Percentiles rank a stretch among this genome's conserved stretches.
These are phyloP conservation scores for Petrophora chlorosata DNA, from an alignment of 2,888 invertebrate species.

Conservation along the genomic window DNA sequence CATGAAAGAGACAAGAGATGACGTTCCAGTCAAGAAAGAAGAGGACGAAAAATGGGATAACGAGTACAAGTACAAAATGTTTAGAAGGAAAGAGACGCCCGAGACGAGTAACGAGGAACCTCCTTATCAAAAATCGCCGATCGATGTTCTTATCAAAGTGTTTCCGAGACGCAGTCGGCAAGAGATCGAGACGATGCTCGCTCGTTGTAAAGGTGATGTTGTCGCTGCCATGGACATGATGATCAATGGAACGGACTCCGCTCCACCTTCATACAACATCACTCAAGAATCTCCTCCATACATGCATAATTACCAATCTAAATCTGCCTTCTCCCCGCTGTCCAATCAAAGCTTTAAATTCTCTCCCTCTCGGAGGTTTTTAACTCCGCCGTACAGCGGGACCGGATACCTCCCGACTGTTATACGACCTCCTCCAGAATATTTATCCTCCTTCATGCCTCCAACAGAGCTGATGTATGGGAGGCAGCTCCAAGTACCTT, in stretches of 20 bases:
- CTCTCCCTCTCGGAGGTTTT: conserved; percentile 89
- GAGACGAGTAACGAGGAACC: conserved; percentile 42
- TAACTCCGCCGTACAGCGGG: conserved; percentile 92
- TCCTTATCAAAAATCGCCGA: conserved; percentile 86
- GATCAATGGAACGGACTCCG: conserved; percentile 85
- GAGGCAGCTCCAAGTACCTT: conserved; percentile 71
- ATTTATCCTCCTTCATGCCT: conserved; percentile 73
- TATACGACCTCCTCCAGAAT: conserved; percentile 83
- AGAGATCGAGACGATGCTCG: conserved; percentile 93
- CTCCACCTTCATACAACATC: conserved; percentile 61
- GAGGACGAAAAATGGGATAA: conserved; percentile 76
- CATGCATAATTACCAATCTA: conserved; percentile 79
- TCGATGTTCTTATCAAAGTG: conserved; percentile 94
- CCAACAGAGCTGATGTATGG: conserved; percentile 78
- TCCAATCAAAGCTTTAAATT: conserved; percentile 85
- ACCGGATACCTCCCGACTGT: conserved; percentile 93
- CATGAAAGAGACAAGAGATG: conserved; percentile 85
- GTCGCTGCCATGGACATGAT: conserved; percentile 97
- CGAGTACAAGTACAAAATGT: conserved; percentile 74
- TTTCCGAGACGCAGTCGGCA: conserved; percentile 94
- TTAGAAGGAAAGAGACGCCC: conserved; percentile 57
- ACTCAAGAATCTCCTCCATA: conserved; percentile 76
- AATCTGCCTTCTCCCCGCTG: conserved; percentile 92
- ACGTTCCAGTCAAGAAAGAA: conserved; percentile 77
- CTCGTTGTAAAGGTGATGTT: conserved; percentile 94